phyloP scores from a whole-genome alignment of 2,888 invertebrate species.

The Caenorhabditis sp. region DNA sequence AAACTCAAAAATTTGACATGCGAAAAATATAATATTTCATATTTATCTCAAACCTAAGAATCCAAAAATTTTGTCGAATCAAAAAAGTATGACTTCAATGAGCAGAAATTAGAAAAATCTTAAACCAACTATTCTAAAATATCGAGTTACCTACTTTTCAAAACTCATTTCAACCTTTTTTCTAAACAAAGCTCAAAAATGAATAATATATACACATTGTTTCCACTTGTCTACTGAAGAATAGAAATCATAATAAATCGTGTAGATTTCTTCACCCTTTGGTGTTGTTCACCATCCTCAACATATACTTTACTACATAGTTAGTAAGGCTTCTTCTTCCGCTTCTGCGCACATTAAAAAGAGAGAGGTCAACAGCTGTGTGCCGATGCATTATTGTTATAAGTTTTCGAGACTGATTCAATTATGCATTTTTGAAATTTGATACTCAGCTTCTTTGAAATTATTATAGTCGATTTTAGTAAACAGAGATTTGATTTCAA shows the following conservation, averaged over 20 bases:
- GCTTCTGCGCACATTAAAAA: constrained; percentile 29
- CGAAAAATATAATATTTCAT: no score
- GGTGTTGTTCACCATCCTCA: constrained; percentile 17
- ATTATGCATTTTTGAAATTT: background rate
- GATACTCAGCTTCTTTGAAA: background rate
- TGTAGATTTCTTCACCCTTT: constrained; percentile 15
- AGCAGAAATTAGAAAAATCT: no score
- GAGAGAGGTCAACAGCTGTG: constrained; percentile 41
- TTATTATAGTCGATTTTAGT: background rate
- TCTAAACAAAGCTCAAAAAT: background rate
- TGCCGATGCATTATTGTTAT: background rate
- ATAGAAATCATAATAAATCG: background rate
- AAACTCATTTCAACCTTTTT: no score
- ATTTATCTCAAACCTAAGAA: no score
- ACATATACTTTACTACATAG: constrained; percentile 46
- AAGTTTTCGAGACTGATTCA: background rate
- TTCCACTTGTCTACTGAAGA: no score
- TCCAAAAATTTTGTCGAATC: no score
- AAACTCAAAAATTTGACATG: no score
- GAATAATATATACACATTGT: background rate
- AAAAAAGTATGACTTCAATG: no score
- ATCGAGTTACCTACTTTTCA: no score
- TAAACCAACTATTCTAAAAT: no score
- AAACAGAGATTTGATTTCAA: background rate
- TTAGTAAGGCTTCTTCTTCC: constrained; percentile 40